Base-by-base conservation (phyloP, 2,797 vertebrate species). In the Bradypus variegatus region DNA sequence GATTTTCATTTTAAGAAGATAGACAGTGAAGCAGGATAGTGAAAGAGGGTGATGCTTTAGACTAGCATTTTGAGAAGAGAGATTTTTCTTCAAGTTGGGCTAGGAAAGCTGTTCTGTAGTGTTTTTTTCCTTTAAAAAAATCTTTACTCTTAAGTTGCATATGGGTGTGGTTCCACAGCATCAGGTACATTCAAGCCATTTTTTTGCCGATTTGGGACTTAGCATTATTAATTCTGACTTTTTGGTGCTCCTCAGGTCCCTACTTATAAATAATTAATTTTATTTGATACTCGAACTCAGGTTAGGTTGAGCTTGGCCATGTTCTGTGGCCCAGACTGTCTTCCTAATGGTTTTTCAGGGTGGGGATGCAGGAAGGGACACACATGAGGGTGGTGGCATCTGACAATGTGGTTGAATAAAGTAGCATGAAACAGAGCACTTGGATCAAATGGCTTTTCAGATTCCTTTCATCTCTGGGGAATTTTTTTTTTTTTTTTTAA, bases 1-100 rank as follows among this genome's bases (percentile, higher is more conserved):
- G 60, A 55, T 95, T 95, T 94, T 83, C 58, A 41, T 85, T 83
- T 75, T 58, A 87, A 77, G 80, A 80, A 65, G 85, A 93, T 82
- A 50, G 62, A 85, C 76, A 29, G n/a, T 73, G 65, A 69, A 92
- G 65, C 55, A 69, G 73, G 67, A 77, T 86, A 12, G 67, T 70
- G 76, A 80, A 79, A 83, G 83, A 73, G 31, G 70, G 29, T 3
- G 16, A 58, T 69, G 41, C 58, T 76, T 89, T 65, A 10, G 58
- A 31, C 38, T 82, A 29, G 79, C 78, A 4, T 75, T 91, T 19
- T 23, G 73, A 84, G 45, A 64, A 76, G 48, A 58, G 53, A 76
- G 29, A 48, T 58, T 85, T 75, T 31, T 55, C 83, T 75, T 77
- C 19, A 64, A 18, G 33, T 76, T 86, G 78, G 55, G 29, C 27